These are phyloP conservation scores for Lerista edwardsae DNA, from an alignment of 2,797 vertebrate genomes.

Conservation along the genomic window DNA sequence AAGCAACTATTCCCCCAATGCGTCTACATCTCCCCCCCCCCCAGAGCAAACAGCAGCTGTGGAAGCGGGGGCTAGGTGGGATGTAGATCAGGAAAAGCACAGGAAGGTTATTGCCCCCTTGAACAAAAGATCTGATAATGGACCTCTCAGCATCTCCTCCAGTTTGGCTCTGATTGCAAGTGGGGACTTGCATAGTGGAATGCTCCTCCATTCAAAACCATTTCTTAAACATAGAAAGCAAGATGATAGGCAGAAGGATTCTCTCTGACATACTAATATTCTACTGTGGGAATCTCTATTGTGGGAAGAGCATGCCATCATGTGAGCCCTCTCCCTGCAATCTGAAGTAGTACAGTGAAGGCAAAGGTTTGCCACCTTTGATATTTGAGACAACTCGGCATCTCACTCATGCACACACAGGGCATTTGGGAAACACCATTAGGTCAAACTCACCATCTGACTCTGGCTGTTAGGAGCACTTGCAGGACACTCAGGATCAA, in stretches of 20 bases:
- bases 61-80: too few species aligned
- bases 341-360: neutral
- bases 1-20: too few species aligned
- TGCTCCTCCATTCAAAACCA: neutral
- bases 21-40: neutral
- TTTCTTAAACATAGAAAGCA: neutral
- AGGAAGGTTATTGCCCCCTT: neutral
- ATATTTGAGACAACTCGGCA: neutral
- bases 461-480: slow-evolving; percentile 92
- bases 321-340: neutral
- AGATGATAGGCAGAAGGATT: neutral
- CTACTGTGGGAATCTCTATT: neutral
- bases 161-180: neutral
- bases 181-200: neutral
- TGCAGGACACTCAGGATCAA: slow-evolving; percentile 88
- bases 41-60: neutral
- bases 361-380: neutral
- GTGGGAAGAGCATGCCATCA: neutral
- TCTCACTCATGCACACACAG: neutral
- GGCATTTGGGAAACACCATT: neutral
- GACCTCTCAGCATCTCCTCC: neutral
- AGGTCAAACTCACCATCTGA: slow-evolving; percentile 81
- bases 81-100: neutral
- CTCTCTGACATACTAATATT: neutral
- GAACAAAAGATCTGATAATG: neutral